Evolutionary conservation across 1,140 invertebrate species (phyloP), one percentile per base, ranked within the genome.

Genomic region (Drosophila obscura): DNA sequence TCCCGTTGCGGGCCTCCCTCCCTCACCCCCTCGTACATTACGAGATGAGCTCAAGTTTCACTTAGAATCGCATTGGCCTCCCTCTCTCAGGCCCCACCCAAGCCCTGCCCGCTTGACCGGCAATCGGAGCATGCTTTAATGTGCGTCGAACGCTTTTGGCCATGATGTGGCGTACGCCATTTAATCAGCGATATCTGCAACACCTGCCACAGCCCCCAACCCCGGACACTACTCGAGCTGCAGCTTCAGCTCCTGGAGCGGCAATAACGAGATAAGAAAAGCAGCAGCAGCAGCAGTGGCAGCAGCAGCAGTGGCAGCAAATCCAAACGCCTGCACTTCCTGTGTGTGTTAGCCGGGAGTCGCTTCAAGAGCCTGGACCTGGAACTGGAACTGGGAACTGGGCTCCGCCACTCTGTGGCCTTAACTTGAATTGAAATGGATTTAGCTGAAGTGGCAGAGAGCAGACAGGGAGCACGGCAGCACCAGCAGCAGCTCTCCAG

Each of bases 111-210:
- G 0, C 7, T 9, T 31, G 31, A 31, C 31, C 31, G 8, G 31
- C 31, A 31, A 31, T 31, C 8, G 31, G 31, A 0, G 57, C 45
- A 64, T 49, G 80, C 69, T 77, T 87, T 85, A 87, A 85, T 87
- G 78, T 87, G 77, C 74, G 73, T 68, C 44, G 62, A 82, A 66
- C 69, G 82, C 82, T 85, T 75, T 85, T 68, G 82, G 82, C 82
- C 75, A 85, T 85, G 83, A 85, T 85, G 87, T 82, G 82, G 78
- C 78, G 78, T 87, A 82, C 72, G 78, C 79, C 79, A 82, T 88
- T 88, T 88, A 88, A 88, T 88, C 83, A 79, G 64, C 83, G 83
- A 88, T 88, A 88, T 88, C 64, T 65, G 79, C 79, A 88, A 83
- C 83, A 88, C 83, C 83, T 88, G 83, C 81, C 76, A 60, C 80